A percentile compares a stretch with the other conserved stretches of the same genome.
phyloP scores from a whole-genome alignment of 2,888 invertebrate species.

The Corbicula japonica region DNA sequence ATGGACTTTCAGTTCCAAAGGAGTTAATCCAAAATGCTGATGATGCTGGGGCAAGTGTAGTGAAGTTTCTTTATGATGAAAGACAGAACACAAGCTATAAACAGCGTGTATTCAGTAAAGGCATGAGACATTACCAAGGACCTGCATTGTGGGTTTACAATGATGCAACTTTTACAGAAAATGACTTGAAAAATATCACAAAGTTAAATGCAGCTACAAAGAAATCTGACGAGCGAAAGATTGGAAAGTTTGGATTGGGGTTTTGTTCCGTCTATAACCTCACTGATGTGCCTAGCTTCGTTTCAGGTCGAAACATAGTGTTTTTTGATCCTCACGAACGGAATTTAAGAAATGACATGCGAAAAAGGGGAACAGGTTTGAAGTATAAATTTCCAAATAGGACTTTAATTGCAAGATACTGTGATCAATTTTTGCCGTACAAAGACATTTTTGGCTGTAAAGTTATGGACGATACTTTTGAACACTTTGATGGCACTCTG shows the following conservation, averaged over 20 bases:
- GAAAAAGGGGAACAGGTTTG: slow-evolving; percentile 66
- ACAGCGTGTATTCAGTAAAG: slow-evolving; percentile 74
- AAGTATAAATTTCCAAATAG: slow-evolving; percentile 66
- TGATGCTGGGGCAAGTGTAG: slow-evolving; percentile 78
- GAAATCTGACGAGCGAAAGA: slow-evolving; percentile 75
- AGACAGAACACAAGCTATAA: slow-evolving; percentile 73
- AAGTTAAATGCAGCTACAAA: slow-evolving; percentile 84
- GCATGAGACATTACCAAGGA: slow-evolving; percentile 82
- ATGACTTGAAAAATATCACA: slow-evolving; percentile 82
- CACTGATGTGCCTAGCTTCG: slow-evolving; percentile 84
- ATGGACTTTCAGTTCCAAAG: slow-evolving; percentile 81
- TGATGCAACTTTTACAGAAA: slow-evolving; percentile 80
- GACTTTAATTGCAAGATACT: slow-evolving; percentile 57
- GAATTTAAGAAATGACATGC: slow-evolving; percentile 73
- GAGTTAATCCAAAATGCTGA: slow-evolving; percentile 84
- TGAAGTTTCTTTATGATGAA: slow-evolving; percentile 80
- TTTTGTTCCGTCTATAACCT: slow-evolving; percentile 85
- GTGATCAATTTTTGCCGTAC: slow-evolving; percentile 78
- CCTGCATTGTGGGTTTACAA: slow-evolving; percentile 84
- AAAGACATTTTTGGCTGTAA: slow-evolving; percentile 76
- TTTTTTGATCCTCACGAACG: slow-evolving; percentile 84
- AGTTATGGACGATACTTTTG: slow-evolving; percentile 1
- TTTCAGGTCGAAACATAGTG: slow-evolving; percentile 80
- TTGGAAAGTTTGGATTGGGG: slow-evolving; percentile 84
- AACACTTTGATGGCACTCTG: slow-evolving; percentile 76